Base-by-base conservation (phyloP, 2,797 vertebrate genomes). In the Bradypus variegatus region DNA sequence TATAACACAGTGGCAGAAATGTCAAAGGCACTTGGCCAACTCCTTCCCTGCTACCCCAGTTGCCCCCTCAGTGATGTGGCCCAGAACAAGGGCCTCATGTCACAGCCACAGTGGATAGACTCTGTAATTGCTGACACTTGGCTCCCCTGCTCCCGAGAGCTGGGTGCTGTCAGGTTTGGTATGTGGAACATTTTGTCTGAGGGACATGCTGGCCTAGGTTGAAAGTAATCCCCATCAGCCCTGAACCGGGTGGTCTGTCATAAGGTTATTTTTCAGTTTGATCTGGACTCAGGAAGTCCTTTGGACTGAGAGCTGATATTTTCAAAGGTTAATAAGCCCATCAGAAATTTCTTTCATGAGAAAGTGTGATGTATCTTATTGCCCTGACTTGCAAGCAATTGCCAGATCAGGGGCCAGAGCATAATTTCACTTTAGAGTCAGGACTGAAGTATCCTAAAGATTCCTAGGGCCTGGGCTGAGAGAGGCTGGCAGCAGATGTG, bases 161-260 rank as follows among this genome's bases (percentile, higher is more conserved):
- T 70, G 89, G 91, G 77, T 50, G 87, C 92, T 93, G 93, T 79
- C 73, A 79, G 80, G 60, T 64, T 87, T 83, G 91, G 95, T 85
- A 80, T 87, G 60, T 93, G 92, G 62, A 95, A 94, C 64, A 64
- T 88, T 93, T 41, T 93, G 96, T 96, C 91, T 92, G 88, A 93
- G 94, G 79, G 94, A 95, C 53, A 50, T 6, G 84, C 7, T 96
- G 92, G 92, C 95, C 91, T 76, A 25, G 31, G 25, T 73, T 95
- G 64, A 91, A 97, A 97, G 82, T 50, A 79, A 69, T 93, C 96
- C 95, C 92, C 89, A 31, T 81, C 84, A 89, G 94, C 93, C 86
- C 77, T 91, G 62, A 58, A 27, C 50, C 0, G 80, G 91, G 95
- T 95, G 94, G 62, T 93, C 88, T 95, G 90, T 93, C 95, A 85